Evolutionary conservation across 2,113 vertebrate genomes (phyloP), one percentile per base, ranked within the genome.

Genomic region (Serinus canaria): DNA sequence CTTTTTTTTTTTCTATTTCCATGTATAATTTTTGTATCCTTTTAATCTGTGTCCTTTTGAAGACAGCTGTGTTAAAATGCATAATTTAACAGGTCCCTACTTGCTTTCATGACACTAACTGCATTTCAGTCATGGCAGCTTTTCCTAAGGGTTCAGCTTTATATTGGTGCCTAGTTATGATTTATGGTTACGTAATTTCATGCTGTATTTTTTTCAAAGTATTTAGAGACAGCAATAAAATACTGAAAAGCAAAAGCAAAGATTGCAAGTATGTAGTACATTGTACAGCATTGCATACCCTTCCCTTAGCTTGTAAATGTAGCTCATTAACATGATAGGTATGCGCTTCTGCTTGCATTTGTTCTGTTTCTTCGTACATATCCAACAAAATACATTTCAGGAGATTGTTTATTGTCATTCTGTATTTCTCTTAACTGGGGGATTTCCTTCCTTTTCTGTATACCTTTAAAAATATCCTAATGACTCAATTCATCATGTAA

Each of bases 71-170:
- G 41, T 64, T 82, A 90, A 94, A 53, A 73, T 59, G 46, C 64
- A 37, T 74, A 92, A 94, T 58, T 89, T 87, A 92, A 89, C 97
- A 96, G 72, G 94, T 92, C 92, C 27, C 56, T 91, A 53, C 91
- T 83, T 97, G 96, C 90, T 93, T 94, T 64, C 47, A 49, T 85
- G 67, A 25, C 37, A 83, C 17, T 92, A 76, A 79, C 30, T 78
- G 25, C 78, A 74, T 97, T 86, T 97, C 94, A 95, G 53, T 84
- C 56, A 87, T 43, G 63, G 60, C 30, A 80, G 55, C 20, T 92
- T 79, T 88, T 69, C 63, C 41, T 35, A 90, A 39, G 67, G 35
- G 60, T 92, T 94, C 79, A 91, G 41, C 41, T 93, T 96, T 87
- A 76, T 83, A 72, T 81, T 86, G 55, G 89, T 83, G 43, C 86